Evolutionary conservation across 1,140 invertebrate species (phyloP), one percentile per base, ranked within the genome.

Genomic region (Aphis craccivora): DNA sequence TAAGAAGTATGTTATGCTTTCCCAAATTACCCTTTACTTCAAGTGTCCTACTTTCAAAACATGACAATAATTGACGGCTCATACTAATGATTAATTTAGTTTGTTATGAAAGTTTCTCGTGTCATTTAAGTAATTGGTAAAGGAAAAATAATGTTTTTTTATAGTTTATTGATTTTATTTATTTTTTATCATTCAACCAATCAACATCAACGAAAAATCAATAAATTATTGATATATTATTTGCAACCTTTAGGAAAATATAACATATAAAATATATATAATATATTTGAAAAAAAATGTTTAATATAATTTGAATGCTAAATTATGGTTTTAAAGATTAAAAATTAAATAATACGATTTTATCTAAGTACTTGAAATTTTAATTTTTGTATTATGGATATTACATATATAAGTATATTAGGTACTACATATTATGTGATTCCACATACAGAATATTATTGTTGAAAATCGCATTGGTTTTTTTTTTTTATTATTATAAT

Each of bases 61-160:
- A 76, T 76, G 60, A 76, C 60, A 76, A 76, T 76, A 76, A 76
- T 76, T 76, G 60, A 76, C 60, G 60, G 60, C 6, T 76, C 60
- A 76, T n/a, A 76, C 60, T n/a, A 76, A 76, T 76, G 60, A 86
- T 86, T 86, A 86, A 86, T 86, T 86, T 20, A 30, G 25, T 86
- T 23, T 86, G 23, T 86, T 86, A 45, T 86, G 84, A 86, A 86
- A 86, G 84, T 86, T 43, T 45, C 14, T 86, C 30, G 22, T 84
- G 35, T 11, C 83, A 25, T 84, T 84, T 84, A 25, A 84, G 83
- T 40, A 84, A 86, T 83, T 86, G 43, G 25, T 45, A 45, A 86
- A 22, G 37, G 76, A 83, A 83, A 37, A 83, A 37, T 81, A 83
- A 20, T 1, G 35, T 23, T 18, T 83, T 83, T 83, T 83, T 37